A percentile compares a stretch with the other conserved stretches of the same genome.
Conservation (phyloP, 2,113 vertebrate species). For the Chionomys nivalis region DNA sequence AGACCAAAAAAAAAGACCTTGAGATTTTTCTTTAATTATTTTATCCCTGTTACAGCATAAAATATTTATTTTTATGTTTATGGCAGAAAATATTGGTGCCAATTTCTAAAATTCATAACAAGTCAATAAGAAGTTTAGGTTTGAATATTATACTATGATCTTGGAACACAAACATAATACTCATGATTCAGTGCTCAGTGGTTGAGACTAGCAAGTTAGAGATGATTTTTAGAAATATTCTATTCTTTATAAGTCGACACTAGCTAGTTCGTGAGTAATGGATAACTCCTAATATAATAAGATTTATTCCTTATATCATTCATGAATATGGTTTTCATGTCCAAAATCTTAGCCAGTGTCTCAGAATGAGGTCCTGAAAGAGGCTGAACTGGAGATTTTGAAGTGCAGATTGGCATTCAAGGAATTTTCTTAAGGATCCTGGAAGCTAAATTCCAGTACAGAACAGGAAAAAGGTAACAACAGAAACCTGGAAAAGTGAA, state of each 20-base stretch:
- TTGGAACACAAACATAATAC: neutral
- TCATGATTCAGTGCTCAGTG: neutral
- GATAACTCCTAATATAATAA: neutral
- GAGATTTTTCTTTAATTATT: neutral
- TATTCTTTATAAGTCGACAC: neutral
- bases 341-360: neutral
- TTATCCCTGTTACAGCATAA: neutral
- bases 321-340: neutral
- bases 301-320: neutral
- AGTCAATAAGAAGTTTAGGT: neutral
- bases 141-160: neutral
- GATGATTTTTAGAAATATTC: neutral
- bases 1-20: neutral
- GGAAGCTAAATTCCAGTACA: neutral
- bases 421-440: neutral
- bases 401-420: neutral
- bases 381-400: neutral
- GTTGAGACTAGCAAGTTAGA: neutral
- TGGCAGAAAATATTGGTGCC: neutral
- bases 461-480: neutral
- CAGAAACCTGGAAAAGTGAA: neutral
- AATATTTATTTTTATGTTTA: neutral
- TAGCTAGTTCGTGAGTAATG: neutral
- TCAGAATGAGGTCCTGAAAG: neutral
- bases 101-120: constrained; percentile 13